phyloP scores from a whole-genome alignment of 2,797 vertebrate genomes.

The Peromyscus nudipes region DNA sequence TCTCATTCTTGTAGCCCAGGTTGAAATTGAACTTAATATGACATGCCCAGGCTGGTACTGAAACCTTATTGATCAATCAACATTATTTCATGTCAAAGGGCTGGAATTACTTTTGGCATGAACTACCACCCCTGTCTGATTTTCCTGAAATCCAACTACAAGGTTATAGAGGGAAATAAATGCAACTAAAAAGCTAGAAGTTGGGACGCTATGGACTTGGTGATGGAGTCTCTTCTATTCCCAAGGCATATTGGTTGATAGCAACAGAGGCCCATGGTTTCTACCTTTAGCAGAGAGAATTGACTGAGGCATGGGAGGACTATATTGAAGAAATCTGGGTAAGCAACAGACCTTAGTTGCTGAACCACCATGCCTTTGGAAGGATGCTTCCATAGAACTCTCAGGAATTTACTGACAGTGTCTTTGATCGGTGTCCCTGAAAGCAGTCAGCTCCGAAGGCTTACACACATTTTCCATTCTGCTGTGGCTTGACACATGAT shows the following conservation, averaged over 20 bases:
- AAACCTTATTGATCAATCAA: not conserved
- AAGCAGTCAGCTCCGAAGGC: not conserved
- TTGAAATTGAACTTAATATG: not conserved
- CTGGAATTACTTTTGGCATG: not conserved
- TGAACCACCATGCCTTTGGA: not conserved
- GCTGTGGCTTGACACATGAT: not conserved
- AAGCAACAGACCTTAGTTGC: not conserved
- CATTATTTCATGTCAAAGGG: too few relatives aligned
- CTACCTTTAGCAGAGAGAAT: not conserved
- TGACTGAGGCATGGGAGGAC: not conserved
- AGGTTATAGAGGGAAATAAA: not conserved
- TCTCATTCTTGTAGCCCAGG: not conserved
- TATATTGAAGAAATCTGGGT: not conserved
- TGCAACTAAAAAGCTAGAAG: conserved; percentile 7
- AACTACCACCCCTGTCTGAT: not conserved
- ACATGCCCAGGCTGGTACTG: not conserved
- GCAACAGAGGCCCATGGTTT: not conserved
- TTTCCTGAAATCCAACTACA: not conserved
- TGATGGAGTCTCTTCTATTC: not conserved
- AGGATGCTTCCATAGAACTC: not conserved
- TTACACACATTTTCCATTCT: not conserved
- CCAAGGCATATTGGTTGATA: not conserved
- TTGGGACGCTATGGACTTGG: not conserved
- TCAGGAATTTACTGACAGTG: not conserved
- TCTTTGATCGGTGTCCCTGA: not conserved